phyloP scores from a whole-genome alignment of 2,888 invertebrate genomes.

The Hypsopygia costalis region DNA sequence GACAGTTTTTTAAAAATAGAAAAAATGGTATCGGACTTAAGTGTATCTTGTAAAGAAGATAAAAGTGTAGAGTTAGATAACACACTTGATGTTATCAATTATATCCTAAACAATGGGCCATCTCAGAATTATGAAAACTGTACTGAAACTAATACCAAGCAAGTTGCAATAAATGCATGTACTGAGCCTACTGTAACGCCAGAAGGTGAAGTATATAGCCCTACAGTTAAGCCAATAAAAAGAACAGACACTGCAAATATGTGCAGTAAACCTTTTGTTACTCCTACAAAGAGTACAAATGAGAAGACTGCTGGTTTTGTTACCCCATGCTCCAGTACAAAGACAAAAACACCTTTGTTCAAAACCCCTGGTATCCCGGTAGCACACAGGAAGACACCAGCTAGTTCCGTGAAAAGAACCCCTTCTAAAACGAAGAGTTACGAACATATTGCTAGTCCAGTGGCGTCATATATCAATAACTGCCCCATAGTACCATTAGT shows the following conservation, averaged over 20 bases:
- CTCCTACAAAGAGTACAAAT: slow-evolving; percentile 8
- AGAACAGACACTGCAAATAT: neutral
- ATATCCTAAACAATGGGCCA: slow-evolving; percentile 46
- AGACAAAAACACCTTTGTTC: slow-evolving; percentile 25
- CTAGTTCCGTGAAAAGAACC: slow-evolving; percentile 36
- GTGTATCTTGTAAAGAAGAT: slow-evolving; percentile 25
- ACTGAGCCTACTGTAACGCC: slow-evolving; percentile 4
- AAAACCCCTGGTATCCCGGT: slow-evolving; percentile 43
- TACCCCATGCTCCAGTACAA: slow-evolving; percentile 23
- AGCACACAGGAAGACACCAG: slow-evolving; percentile 32
- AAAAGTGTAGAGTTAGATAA: slow-evolving; percentile 39
- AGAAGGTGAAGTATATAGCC: slow-evolving; percentile 5
- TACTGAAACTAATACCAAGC: neutral
- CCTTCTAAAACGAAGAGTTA: slow-evolving; percentile 38
- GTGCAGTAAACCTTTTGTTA: neutral
- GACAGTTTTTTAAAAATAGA: slow-evolving; percentile 54
- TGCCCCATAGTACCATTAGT: slow-evolving; percentile 49
- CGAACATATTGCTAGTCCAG: slow-evolving; percentile 57
- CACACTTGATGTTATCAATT: slow-evolving; percentile 50
- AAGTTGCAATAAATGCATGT: slow-evolving; percentile 3
- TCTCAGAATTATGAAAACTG: slow-evolving; percentile 5
- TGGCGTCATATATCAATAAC: slow-evolving; percentile 60
- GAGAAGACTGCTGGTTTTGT: slow-evolving; percentile 14
- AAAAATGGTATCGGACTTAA: slow-evolving; percentile 39
- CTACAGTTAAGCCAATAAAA: slow-evolving; percentile 1